Evolutionary conservation across 2,797 vertebrate genomes (phyloP).

Genomic region (Galagoides demidoff): DNA sequence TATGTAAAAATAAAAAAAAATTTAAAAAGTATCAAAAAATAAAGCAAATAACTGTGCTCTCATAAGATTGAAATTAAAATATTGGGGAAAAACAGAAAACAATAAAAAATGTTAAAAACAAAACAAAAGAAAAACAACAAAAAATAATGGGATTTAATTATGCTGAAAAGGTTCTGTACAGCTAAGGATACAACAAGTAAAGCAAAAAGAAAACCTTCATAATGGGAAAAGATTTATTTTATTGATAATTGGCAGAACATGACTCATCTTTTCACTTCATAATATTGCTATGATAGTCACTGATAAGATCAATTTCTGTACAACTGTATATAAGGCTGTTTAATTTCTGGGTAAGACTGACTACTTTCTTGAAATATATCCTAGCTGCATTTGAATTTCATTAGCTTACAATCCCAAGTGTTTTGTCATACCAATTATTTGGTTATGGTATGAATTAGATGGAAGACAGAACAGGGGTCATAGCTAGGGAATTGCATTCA

Average conservation of each 20-base stretch:
- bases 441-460: not conserved
- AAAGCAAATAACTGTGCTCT: no score
- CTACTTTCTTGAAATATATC: not conserved
- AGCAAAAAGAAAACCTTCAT: no score
- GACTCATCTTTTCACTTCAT: not conserved
- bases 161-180: no score
- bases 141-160: no score
- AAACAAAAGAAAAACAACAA: no score
- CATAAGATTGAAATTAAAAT: no score
- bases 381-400: conserved; percentile 24
- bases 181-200: no score
- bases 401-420: conserved; percentile 18
- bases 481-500: conserved; percentile 8
- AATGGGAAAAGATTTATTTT: no score
- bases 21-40: no score
- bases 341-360: conserved; percentile 52
- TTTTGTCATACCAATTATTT: not conserved
- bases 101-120: no score
- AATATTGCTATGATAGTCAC: not conserved
- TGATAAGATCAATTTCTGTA: not conserved
- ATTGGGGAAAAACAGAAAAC: no score
- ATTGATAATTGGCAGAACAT: not conserved
- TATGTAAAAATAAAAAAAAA: no score
- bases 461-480: not conserved
- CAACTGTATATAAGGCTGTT: not conserved